Evolutionary conservation across 37 sponge, comb jelly and placozoan genomes (phyloP).

Genomic region (Theonella swinhoei): DNA sequence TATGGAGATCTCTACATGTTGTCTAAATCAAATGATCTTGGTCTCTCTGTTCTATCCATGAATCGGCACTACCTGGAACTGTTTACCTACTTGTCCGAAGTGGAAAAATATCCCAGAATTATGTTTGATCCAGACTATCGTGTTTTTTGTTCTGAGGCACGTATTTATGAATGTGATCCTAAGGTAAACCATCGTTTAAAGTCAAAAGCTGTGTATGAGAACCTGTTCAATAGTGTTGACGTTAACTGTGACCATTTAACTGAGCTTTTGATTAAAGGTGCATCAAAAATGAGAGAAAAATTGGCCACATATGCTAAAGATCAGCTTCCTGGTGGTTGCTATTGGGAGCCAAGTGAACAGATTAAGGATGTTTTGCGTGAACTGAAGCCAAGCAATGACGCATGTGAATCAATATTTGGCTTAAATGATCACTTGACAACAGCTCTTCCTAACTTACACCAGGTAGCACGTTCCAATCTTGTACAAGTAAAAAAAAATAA

Average conservation of each 20-base stretch:
- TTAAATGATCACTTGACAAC: constrained; percentile 41
- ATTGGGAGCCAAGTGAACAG: constrained; percentile 39
- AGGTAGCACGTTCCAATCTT: constrained; percentile 11
- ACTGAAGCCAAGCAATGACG: constrained; percentile 12
- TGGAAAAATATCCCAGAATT: constrained; percentile 1
- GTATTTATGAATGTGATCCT: not conserved
- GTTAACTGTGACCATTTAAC: not conserved
- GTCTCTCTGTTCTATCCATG: constrained; percentile 28
- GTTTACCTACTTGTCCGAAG: not conserved
- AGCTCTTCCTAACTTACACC: too few species aligned
- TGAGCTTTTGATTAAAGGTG: constrained; percentile 26
- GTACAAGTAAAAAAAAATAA: too few species aligned
- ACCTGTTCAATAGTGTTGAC: constrained; percentile 6
- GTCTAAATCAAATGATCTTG: constrained; percentile 53
- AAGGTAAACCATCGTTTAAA: constrained; percentile 23
- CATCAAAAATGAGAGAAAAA: constrained; percentile 42
- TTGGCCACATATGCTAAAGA: constrained; percentile 47
- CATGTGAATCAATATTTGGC: too few species aligned
- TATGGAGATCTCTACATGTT: constrained; percentile 50
- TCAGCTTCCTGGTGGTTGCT: constrained; percentile 50
- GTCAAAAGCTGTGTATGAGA: constrained; percentile 20
- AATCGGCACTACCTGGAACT: constrained; percentile 40
- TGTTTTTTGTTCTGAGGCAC: constrained; percentile 7
- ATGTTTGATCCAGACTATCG: constrained; percentile 12
- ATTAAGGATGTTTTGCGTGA: not conserved